Conservation (phyloP, 2,797 vertebrate genomes). For the Phalloptychus januarius region DNA sequence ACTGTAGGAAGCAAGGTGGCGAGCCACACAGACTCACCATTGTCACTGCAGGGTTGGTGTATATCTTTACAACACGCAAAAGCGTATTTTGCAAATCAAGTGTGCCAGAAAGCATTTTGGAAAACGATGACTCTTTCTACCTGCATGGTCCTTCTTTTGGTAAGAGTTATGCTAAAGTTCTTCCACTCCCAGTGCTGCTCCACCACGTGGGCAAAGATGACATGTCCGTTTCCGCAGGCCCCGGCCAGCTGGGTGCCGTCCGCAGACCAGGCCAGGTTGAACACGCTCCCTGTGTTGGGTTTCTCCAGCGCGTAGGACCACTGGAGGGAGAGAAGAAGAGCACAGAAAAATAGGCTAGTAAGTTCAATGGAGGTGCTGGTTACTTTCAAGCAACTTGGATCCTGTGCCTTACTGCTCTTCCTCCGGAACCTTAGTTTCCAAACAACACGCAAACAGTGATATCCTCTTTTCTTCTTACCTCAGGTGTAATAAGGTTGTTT, state of each 20-base stretch:
- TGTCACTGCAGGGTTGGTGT: conserved; percentile 66
- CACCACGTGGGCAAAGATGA: conserved; percentile 95
- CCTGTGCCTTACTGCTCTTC: not conserved
- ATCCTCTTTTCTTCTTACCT: too few species aligned
- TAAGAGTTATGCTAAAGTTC: conserved; percentile 90
- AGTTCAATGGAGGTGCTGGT: conserved; percentile 56
- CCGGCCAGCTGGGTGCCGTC: conserved; percentile 95
- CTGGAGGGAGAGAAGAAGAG: conserved; percentile 62
- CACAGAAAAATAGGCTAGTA: conserved; percentile 7
- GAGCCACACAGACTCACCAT: conserved; percentile 76
- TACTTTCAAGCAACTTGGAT: not conserved
- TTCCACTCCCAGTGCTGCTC: conserved; percentile 97
- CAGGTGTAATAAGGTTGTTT: too few species aligned
- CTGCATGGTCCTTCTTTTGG: conserved; percentile 96
- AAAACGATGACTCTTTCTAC: conserved; percentile 65
- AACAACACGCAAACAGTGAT: too few species aligned
- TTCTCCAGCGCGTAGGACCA: conserved; percentile 98
- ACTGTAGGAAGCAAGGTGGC: conserved; percentile 64
- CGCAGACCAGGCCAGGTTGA: conserved; percentile 91
- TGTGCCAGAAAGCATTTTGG: not conserved
- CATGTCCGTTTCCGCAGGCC: conserved; percentile 94
- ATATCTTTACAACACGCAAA: not conserved
- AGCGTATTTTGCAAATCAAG: conserved; percentile 3
- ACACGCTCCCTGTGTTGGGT: conserved; percentile 92
- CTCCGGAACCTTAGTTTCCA: not conserved